phyloP scores from a whole-genome alignment of 2,113 vertebrate species.

The Cebidichthys violaceus region DNA sequence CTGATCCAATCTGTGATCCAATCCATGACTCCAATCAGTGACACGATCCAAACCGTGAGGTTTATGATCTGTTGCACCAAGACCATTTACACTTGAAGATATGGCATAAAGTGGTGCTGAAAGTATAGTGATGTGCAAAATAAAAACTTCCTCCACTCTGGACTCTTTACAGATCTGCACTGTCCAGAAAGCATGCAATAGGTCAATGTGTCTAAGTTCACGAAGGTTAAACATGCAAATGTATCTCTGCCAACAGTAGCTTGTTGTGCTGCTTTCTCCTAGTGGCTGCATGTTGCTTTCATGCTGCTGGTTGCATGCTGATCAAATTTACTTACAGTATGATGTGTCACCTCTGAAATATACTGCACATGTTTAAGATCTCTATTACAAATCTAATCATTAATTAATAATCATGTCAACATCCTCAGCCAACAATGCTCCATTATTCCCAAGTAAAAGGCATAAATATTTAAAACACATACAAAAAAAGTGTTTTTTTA shows the following conservation, averaged over 20 bases:
- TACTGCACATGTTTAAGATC: too few species aligned
- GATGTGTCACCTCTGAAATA: neutral
- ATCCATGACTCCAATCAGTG: too few species aligned
- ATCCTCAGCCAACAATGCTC: neutral
- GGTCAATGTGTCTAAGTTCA: neutral
- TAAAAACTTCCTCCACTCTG: neutral
- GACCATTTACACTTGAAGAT: neutral
- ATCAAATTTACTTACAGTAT: neutral
- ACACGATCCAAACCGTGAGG: too few species aligned
- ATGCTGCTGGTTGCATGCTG: neutral
- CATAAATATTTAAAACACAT: conserved; percentile 9
- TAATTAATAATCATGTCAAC: neutral
- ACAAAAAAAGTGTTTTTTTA: conserved; percentile 13
- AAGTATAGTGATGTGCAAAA: neutral
- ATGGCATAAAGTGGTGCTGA: neutral
- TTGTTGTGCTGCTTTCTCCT: neutral
- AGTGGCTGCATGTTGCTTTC: neutral
- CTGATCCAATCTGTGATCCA: too few species aligned
- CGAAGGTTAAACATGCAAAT: neutral
- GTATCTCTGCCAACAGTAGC: neutral
- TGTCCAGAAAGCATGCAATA: neutral
- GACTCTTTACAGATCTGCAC: neutral
- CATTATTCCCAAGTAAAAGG: neutral
- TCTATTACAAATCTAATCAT: neutral
- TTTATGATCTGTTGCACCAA: too few species aligned